Evolutionary conservation across 2,113 vertebrate genomes (phyloP).

Genomic region (Tamias sibiricus): DNA sequence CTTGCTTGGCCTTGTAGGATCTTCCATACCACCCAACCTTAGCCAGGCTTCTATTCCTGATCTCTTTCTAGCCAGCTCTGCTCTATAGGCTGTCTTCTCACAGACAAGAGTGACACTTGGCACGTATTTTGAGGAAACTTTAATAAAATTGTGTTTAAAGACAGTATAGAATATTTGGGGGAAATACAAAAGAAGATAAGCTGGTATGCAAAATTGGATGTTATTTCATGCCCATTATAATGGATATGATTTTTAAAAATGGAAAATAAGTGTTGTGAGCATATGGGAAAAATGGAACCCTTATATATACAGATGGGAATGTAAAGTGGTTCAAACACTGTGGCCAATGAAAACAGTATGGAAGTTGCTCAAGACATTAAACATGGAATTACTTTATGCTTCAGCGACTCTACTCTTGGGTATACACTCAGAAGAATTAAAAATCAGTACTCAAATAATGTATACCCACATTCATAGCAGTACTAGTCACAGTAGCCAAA

Average conservation of each 20-base stretch:
- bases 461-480: background rate
- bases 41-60: background rate
- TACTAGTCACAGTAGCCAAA: background rate
- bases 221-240: background rate
- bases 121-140: slow-evolving; percentile 1
- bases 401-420: background rate
- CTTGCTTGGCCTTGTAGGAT: background rate
- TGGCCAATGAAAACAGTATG: background rate
- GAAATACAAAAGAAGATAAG: slow-evolving; percentile 44
- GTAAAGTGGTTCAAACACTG: background rate
- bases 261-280: background rate
- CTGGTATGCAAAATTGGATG: background rate
- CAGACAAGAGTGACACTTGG: background rate
- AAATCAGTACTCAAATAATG: background rate
- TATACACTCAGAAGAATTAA: slow-evolving; percentile 4
- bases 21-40: background rate
- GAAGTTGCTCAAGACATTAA: background rate
- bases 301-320: background rate
- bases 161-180: background rate
- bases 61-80: background rate
- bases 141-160: slow-evolving; percentile 25
- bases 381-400: background rate
- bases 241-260: background rate
- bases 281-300: background rate
- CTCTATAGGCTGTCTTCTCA: background rate